Conservation (phyloP, 2,113 vertebrate genomes). For the Peromyscus leucopus region DNA sequence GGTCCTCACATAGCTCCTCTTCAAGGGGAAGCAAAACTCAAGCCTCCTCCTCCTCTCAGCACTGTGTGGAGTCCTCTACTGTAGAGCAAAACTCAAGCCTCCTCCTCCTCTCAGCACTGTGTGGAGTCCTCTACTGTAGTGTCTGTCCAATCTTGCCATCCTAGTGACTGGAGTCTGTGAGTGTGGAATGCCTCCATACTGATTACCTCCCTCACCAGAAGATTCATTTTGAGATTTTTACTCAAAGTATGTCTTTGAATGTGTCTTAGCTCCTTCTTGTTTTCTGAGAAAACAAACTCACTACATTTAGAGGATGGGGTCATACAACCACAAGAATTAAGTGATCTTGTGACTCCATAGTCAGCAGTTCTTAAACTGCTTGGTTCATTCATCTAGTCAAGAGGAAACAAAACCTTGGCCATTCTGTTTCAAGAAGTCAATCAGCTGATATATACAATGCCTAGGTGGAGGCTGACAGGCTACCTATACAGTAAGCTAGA, state of each 20-base stretch:
- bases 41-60: constrained; percentile 25
- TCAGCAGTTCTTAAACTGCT: constrained; percentile 54
- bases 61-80: constrained; percentile 64
- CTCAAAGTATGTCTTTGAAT: constrained; percentile 58
- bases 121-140: constrained; percentile 61
- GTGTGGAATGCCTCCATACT: constrained; percentile 15
- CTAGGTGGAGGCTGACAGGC: not conserved
- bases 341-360: constrained; percentile 71
- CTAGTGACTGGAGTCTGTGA: constrained; percentile 47
- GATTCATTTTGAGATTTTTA: not conserved
- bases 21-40: not conserved
- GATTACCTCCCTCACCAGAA: constrained; percentile 65
- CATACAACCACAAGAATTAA: constrained; percentile 1
- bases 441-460: not conserved
- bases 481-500: not conserved
- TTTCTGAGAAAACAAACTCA: constrained; percentile 60
- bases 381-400: constrained; percentile 71
- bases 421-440: constrained; percentile 34
- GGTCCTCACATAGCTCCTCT: not conserved
- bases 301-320: not conserved
- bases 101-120: constrained; percentile 58
- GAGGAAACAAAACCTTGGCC: constrained; percentile 57
- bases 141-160: constrained; percentile 68
- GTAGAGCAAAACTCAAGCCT: constrained; percentile 15
- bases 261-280: not conserved